phyloP scores from a whole-genome alignment of 2,888 invertebrate genomes.

The Nemotelus nigrinus region DNA sequence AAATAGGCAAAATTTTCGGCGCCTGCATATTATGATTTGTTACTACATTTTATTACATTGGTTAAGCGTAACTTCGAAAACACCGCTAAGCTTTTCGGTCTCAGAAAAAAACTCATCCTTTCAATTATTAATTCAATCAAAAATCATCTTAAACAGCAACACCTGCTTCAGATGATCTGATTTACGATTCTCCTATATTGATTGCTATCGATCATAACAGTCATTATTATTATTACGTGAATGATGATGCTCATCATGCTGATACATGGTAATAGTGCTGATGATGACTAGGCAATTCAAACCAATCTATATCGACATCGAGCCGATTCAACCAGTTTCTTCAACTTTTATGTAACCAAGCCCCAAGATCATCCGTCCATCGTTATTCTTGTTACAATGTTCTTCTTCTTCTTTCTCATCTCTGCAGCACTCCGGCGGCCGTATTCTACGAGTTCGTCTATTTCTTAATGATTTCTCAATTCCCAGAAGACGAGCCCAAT shows the following conservation, averaged over 20 bases:
- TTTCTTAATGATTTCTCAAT: slow-evolving; percentile 29
- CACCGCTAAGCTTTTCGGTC: no score
- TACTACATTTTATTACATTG: no score
- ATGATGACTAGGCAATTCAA: slow-evolving; percentile 16
- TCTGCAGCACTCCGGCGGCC: not conserved
- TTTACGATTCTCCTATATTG: slow-evolving; percentile 11
- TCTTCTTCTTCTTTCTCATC: not conserved
- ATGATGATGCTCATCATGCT: slow-evolving; percentile 5
- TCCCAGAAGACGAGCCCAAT: slow-evolving; percentile 12
- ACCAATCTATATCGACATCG: not conserved
- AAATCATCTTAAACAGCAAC: not conserved
- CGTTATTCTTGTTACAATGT: not conserved
- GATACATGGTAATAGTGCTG: not conserved
- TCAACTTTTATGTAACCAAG: slow-evolving; percentile 31
- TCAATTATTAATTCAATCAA: not conserved
- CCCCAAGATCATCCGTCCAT: slow-evolving; percentile 29
- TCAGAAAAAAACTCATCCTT: no score
- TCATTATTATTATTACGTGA: slow-evolving; percentile 3
- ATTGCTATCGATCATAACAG: slow-evolving; percentile 27
- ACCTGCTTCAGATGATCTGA: slow-evolving; percentile 11
- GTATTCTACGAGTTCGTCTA: not conserved
- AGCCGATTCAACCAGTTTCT: slow-evolving; percentile 30
- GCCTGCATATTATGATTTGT: no score
- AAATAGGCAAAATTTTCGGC: no score
- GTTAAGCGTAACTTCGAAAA: no score